A percentile compares a stretch with the other conserved stretches of the same genome.
Conservation (phyloP, 2,797 vertebrate species). For the Setipinna tenuifilis region DNA sequence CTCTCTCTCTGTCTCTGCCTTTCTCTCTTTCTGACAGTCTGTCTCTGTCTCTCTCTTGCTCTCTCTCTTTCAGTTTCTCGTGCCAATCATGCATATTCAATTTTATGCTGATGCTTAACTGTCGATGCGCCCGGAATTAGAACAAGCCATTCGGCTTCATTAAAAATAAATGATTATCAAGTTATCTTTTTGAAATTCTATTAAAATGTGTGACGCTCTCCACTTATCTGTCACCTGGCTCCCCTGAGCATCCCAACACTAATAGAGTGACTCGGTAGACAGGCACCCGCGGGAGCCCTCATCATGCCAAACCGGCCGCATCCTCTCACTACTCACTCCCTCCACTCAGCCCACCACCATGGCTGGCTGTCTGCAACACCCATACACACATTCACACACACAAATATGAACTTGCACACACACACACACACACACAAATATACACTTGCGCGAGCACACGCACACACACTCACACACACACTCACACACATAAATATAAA, state of each 20-base stretch:
- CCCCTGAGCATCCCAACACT: conserved; percentile 75
- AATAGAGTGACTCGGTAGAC: conserved; percentile 81
- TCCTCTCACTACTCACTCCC: neutral
- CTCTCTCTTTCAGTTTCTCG: neutral
- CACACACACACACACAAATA: neutral
- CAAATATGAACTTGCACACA: neutral
- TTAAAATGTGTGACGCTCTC: conserved; percentile 80
- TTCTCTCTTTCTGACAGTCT: neutral
- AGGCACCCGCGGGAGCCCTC: conserved; percentile 74
- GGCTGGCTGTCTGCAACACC: neutral
- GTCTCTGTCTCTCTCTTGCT: conserved; percentile 21
- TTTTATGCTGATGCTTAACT: conserved; percentile 74
- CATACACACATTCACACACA: neutral
- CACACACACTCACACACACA: neutral
- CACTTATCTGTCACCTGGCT: conserved; percentile 85
- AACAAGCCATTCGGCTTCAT: conserved; percentile 84
- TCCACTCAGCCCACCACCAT: neutral
- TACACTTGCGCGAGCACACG: neutral
- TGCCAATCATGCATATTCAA: conserved; percentile 78
- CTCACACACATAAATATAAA: neutral
- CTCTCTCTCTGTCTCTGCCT: conserved; percentile 35
- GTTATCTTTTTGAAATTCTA: conserved; percentile 85
- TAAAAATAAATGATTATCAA: conserved; percentile 84
- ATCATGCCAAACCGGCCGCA: conserved; percentile 39
- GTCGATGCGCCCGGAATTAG: conserved; percentile 76